Conservation (phyloP, 2,888 invertebrate species). For the Pardosa pseudoannulata region DNA sequence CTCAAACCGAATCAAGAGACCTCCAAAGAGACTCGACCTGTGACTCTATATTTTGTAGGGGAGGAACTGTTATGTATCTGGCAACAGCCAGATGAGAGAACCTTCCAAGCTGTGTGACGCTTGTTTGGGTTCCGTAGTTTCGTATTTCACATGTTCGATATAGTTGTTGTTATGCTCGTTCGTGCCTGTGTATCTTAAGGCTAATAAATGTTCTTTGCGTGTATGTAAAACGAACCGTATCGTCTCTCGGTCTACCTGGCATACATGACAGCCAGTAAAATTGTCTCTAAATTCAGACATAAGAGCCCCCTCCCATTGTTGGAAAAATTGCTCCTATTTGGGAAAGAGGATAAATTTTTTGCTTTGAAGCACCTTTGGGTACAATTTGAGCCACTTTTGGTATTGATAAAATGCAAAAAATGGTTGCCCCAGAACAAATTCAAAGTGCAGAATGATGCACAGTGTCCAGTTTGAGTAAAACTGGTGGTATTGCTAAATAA, state of each 20-base stretch:
- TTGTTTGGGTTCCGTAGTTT: conserved; percentile 22
- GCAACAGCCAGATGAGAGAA: conserved; percentile 49
- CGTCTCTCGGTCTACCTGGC: conserved; percentile 38
- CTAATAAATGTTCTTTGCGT: conserved; percentile 44
- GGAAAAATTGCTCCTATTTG: too few relatives aligned
- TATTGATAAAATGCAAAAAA: too few relatives aligned
- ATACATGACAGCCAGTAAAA: conserved; percentile 41
- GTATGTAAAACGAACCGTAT: conserved; percentile 38
- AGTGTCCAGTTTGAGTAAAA: too few relatives aligned
- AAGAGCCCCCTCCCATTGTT: too few relatives aligned
- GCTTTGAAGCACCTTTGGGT: too few relatives aligned
- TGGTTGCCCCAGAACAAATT: too few relatives aligned
- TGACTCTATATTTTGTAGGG: conserved; percentile 50
- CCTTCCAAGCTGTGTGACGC: conserved; percentile 36
- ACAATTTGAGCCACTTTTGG: too few relatives aligned
- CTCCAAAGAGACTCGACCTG: conserved; percentile 44
- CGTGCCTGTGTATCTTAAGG: conserved; percentile 33
- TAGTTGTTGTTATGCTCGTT: conserved; percentile 37
- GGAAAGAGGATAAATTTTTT: too few relatives aligned
- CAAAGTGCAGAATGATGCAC: too few relatives aligned
- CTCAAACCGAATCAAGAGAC: conserved; percentile 20
- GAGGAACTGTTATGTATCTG: conserved; percentile 53
- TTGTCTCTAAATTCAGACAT: too few relatives aligned
- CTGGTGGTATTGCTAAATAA: too few relatives aligned
- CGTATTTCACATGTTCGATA: conserved; percentile 27